Evolutionary conservation across 2,113 vertebrate species (phyloP), one percentile per base, ranked within the genome.

Genomic region (Neotragus pygmaeus): DNA sequence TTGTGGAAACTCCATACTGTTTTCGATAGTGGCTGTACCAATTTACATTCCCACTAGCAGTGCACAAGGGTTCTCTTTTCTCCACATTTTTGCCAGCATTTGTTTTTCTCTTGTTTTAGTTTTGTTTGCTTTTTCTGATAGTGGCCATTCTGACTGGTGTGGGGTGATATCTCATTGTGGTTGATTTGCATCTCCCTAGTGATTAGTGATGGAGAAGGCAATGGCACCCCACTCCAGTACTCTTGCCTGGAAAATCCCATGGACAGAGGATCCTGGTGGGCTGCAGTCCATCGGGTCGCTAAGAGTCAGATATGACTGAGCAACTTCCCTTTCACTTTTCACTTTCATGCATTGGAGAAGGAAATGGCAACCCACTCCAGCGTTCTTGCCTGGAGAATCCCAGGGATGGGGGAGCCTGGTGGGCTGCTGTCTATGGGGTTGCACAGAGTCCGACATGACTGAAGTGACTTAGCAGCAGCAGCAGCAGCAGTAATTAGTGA

Each of bases 341-440:
- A 5, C 57, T 58, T 58, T 58, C 11, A 27, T 58, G 57, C 25
- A 28, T 7, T 43, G 70, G 15, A 75, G 39, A 75, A 75, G 23
- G 39, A 43, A 75, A 75, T 23, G 36, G 6, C 12, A 43, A 43
- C 23, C 36, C 36, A 43, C 39, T 75, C 6, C n/a, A 70, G 21
- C 36, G 21, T 73, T 23, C 11, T 4, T 13, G 5, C 66, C 66
- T 73, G 66, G 66, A 1, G 21, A 23, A 73, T 73, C 21, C 16
- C 16, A 73, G 1, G 21, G 10, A 73, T 5, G 13, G 66, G 23
- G 11, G 62, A n/a, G 33, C 62, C 33, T 66, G 7, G 45, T 45
- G 8, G 45, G 45, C 45, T 73, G 36, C n/a, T 23, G 25, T 73
- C 36, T 17, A 39, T 0, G 0, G 21, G 4, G 21, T 73, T 73